phyloP scores from a whole-genome alignment of 1,140 invertebrate genomes.

The Maniola jurtina region DNA sequence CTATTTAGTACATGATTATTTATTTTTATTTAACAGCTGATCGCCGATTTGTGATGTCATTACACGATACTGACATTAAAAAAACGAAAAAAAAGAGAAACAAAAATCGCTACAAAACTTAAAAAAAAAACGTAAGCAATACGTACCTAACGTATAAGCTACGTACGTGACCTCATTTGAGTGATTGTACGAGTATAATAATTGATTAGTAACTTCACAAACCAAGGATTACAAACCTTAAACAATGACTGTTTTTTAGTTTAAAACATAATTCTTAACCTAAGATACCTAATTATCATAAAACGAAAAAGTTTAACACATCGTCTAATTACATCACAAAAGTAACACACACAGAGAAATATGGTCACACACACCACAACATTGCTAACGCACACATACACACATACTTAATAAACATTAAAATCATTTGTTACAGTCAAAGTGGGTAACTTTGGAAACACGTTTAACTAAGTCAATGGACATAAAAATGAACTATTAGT shows the following conservation, averaged over 20 bases:
- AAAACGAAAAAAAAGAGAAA: constrained; percentile 18
- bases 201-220: no score
- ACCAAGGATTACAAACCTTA: no score
- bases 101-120: no score
- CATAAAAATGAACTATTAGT: no score
- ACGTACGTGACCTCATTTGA: no score
- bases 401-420: constrained; percentile 30
- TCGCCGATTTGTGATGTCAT: constrained; percentile 43
- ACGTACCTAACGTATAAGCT: no score
- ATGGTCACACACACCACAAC: constrained; percentile 20
- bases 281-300: no score
- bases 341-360: constrained; percentile 4
- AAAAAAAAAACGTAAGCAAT: no score
- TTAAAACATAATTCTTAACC: no score
- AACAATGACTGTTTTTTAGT: no score
- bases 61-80: constrained; percentile 33
- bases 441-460: not conserved
- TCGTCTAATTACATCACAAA: constrained; percentile 26
- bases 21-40: constrained; percentile 51
- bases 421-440: not conserved
- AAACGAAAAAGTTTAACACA: not conserved
- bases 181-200: no score
- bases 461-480: no score
- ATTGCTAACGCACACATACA: constrained; percentile 33
- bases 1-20: constrained; percentile 58